Percentiles rank a stretch among this genome's conserved stretches.
Conservation (phyloP, 2,113 vertebrate species). For the Pluvianellus socialis region DNA sequence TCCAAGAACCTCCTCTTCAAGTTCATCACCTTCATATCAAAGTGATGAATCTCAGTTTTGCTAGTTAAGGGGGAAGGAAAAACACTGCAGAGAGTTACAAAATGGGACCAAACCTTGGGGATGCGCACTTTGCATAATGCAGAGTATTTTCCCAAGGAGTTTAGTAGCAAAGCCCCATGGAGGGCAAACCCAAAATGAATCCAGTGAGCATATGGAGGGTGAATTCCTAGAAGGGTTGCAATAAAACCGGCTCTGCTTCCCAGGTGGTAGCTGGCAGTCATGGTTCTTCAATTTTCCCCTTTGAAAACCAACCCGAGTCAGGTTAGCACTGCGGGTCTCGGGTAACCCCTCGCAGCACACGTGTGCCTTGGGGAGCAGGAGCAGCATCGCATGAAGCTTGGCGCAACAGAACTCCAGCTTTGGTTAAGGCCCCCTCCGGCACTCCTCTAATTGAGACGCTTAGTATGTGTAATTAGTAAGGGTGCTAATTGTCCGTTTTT, state of each 20-base stretch:
- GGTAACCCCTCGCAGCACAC: background rate
- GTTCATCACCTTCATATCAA: background rate
- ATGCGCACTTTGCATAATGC: background rate
- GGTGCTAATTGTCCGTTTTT: background rate
- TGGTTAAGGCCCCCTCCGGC: background rate
- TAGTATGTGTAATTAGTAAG: conserved; percentile 11
- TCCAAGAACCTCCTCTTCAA: background rate
- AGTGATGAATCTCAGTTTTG: background rate
- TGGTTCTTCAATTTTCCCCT: background rate
- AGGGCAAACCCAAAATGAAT: background rate
- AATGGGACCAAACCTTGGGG: background rate
- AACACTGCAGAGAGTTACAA: background rate
- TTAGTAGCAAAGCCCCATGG: background rate
- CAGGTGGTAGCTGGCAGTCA: background rate
- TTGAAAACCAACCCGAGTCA: background rate
- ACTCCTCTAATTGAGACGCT: conserved; percentile 8
- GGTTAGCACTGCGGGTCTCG: fast-evolving
- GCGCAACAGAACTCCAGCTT: background rate
- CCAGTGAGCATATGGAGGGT: background rate
- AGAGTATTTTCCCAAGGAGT: background rate
- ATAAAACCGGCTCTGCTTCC: background rate
- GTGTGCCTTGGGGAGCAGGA: background rate
- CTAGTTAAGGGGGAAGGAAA: background rate
- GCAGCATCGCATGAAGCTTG: fast-evolving
- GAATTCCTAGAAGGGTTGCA: background rate